These are phyloP conservation scores for Porphyrio hochstetteri DNA, from an alignment of 2,113 vertebrate species.

Conservation along the genomic window DNA sequence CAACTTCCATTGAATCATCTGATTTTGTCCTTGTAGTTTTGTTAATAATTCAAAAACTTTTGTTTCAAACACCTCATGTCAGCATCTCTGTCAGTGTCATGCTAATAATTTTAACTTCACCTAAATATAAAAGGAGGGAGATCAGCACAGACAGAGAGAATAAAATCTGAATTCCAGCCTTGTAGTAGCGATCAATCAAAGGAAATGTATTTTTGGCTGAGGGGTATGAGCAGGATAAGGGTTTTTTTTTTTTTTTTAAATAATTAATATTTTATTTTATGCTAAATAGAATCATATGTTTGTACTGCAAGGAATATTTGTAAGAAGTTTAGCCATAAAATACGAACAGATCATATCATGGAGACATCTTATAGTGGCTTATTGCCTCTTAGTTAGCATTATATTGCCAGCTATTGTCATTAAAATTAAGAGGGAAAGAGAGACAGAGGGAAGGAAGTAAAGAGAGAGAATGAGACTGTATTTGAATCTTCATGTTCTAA, in stretches of 20 bases:
- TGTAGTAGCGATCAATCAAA: neutral
- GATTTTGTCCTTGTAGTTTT: slow-evolving; percentile 64
- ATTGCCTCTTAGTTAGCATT: neutral
- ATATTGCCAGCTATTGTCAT: neutral
- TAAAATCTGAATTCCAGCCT: neutral
- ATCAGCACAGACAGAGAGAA: neutral
- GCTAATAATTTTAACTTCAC: slow-evolving; percentile 38
- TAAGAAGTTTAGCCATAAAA: neutral
- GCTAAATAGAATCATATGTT: neutral
- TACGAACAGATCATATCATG: neutral
- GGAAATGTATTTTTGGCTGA: neutral
- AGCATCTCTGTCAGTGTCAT: slow-evolving; percentile 52
- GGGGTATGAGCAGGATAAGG: neutral
- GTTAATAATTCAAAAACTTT: slow-evolving; percentile 73
- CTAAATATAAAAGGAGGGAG: neutral
- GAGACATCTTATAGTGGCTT: neutral
- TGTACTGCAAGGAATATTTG: neutral
- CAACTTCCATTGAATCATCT: slow-evolving; percentile 33
- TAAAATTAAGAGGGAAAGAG: neutral
- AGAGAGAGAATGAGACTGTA: neutral
- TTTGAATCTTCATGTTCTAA: neutral
- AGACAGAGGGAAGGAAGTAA: no score
- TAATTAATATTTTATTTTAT: neutral
- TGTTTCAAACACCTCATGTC: slow-evolving; percentile 45
- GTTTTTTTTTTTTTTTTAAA: neutral